A percentile compares a stretch with the other conserved stretches of the same genome.
Conservation (phyloP, 2,888 invertebrate species). For the Clepsis dumicolana region DNA sequence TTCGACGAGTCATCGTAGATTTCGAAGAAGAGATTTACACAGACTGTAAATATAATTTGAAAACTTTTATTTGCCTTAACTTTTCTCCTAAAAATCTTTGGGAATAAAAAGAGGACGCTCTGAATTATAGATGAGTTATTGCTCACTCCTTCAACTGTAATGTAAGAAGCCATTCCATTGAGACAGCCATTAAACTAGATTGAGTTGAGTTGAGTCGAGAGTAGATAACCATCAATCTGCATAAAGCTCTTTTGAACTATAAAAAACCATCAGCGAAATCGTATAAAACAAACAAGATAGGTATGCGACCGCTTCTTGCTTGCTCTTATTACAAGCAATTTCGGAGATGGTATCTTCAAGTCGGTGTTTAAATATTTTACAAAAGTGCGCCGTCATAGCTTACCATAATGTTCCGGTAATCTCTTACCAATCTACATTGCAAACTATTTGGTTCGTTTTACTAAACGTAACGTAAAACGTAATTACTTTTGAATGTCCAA, state of each 20-base stretch:
- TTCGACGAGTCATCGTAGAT: slow-evolving; percentile 29
- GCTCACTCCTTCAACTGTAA: neutral
- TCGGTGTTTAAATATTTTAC: slow-evolving; percentile 39
- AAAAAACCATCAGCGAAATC: slow-evolving; percentile 5
- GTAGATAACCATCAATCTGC: slow-evolving; percentile 7
- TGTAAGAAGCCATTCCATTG: slow-evolving; percentile 1
- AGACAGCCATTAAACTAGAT: slow-evolving; percentile 1
- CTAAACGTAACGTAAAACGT: slow-evolving; percentile 40
- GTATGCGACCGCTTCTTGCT: neutral
- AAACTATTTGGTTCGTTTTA: slow-evolving; percentile 51
- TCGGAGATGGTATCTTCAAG: slow-evolving; percentile 24
- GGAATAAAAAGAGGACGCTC: neutral
- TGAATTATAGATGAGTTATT: neutral
- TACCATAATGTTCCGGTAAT: slow-evolving; percentile 45
- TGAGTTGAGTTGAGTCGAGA: slow-evolving; percentile 1
- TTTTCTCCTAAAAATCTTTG: neutral
- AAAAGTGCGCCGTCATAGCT: slow-evolving; percentile 38
- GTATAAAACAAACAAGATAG: slow-evolving; percentile 4
- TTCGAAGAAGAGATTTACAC: slow-evolving; percentile 11
- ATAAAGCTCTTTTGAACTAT: slow-evolving; percentile 11
- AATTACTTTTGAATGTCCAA: slow-evolving; percentile 53
- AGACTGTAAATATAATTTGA: neutral
- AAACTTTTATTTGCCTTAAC: neutral
- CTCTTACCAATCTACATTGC: slow-evolving; percentile 45
- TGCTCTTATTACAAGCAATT: slow-evolving; percentile 13